These are phyloP conservation scores for Theristus sp. DNA, from an alignment of 2,888 invertebrate genomes.

Conservation along the genomic window DNA sequence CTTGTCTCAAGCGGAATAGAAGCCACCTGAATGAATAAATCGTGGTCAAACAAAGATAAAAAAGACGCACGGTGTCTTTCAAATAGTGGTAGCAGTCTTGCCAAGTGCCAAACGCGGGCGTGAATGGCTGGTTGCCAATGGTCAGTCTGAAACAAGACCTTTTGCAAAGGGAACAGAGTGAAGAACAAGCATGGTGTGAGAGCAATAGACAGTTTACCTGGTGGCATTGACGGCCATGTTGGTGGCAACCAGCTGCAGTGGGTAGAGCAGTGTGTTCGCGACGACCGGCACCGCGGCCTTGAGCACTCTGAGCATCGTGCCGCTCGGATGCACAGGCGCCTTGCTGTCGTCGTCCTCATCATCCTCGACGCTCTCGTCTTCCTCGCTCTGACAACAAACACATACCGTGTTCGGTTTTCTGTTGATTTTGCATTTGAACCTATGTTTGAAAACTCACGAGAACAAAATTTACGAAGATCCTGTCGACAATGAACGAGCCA, in stretches of 20 bases:
- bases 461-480: conserved; percentile 5
- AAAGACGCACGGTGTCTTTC: not conserved
- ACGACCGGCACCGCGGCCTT: conserved; percentile 42
- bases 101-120: not conserved
- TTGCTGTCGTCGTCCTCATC: not conserved
- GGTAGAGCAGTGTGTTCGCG: conserved; percentile 63
- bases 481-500: conserved; percentile 32
- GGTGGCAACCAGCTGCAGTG: conserved; percentile 67
- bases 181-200: not conserved
- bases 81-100: not conserved
- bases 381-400: not conserved
- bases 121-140: not conserved
- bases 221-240: conserved; percentile 69
- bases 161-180: not conserved
- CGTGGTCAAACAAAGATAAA: too few relatives aligned
- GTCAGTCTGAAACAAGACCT: not conserved
- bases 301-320: too few relatives aligned
- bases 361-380: not conserved
- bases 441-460: not conserved
- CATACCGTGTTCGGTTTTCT: too few relatives aligned
- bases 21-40: too few relatives aligned
- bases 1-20: too few relatives aligned
- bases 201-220: too few relatives aligned
- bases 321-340: too few relatives aligned
- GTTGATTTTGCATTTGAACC: too few relatives aligned